Evolutionary conservation across 2,113 vertebrate species (phyloP).

Genomic region (Anarrhichthys ocellatus): DNA sequence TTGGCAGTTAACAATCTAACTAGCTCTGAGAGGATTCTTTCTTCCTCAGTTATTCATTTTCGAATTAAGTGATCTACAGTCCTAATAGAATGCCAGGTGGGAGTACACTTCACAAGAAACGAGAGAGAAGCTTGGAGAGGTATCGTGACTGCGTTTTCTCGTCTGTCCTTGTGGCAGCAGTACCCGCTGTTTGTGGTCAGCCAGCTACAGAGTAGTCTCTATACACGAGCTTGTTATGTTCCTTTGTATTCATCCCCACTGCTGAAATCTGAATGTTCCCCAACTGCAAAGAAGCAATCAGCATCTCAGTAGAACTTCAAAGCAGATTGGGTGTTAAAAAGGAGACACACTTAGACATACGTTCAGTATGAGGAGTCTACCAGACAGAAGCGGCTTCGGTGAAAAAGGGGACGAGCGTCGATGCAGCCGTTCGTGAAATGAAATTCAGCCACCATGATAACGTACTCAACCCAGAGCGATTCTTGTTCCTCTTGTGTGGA

Average conservation of each 20-base stretch:
- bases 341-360: conserved; percentile 5
- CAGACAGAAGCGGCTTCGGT: background rate
- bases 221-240: background rate
- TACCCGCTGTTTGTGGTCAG: too few species aligned
- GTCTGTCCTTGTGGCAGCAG: too few species aligned
- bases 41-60: background rate
- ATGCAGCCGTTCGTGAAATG: conserved; percentile 4
- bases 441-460: conserved; percentile 20
- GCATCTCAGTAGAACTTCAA: conserved; percentile 4
- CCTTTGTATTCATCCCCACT: background rate
- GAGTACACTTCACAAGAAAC: too few species aligned
- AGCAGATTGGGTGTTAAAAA: background rate
- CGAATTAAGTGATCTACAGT: too few species aligned
- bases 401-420: background rate
- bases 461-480: conserved; percentile 4
- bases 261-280: background rate
- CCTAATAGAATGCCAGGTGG: too few species aligned
- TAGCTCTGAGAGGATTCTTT: background rate
- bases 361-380: background rate
- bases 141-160: too few species aligned
- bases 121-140: too few species aligned
- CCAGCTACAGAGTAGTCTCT: background rate
- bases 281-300: background rate
- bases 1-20: background rate
- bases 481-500: conserved; percentile 26